phyloP scores from a whole-genome alignment of 2,797 vertebrate genomes.

The Sphenodon punctatus region DNA sequence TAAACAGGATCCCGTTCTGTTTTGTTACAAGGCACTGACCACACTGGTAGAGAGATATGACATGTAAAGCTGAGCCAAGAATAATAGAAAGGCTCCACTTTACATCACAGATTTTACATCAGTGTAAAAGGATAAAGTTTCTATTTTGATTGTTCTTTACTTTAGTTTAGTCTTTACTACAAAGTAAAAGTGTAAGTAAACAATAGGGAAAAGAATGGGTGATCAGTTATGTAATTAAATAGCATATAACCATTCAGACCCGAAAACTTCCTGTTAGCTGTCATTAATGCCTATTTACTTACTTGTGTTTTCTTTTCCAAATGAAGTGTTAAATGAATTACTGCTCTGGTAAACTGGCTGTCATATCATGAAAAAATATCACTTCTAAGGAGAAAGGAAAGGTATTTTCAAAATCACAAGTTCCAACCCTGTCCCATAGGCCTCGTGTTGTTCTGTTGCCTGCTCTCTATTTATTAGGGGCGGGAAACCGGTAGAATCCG shows the following conservation, averaged over 20 bases:
- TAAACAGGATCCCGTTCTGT: neutral
- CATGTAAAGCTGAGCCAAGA: conserved; percentile 38
- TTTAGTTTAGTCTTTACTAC: conserved; percentile 42
- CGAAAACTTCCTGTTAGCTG: neutral
- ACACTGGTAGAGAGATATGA: conserved; percentile 33
- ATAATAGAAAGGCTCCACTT: conserved; percentile 49
- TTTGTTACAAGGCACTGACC: conserved; percentile 24
- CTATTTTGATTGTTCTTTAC: conserved; percentile 29
- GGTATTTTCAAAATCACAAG: neutral
- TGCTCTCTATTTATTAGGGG: too few species aligned
- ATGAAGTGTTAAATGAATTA: conserved; percentile 2
- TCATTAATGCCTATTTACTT: neutral
- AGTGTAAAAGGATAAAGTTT: conserved; percentile 38
- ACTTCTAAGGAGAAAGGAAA: neutral
- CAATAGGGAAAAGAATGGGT: conserved; percentile 26
- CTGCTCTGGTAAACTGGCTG: neutral
- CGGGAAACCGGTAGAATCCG: too few species aligned
- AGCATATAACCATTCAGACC: neutral
- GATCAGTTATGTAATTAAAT: conserved; percentile 23
- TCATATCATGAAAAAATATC: neutral
- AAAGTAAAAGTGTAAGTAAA: conserved; percentile 48
- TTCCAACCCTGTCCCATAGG: too few species aligned
- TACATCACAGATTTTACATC: conserved; percentile 20
- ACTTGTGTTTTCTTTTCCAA: neutral
- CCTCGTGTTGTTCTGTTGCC: too few species aligned